Evolutionary conservation across 1,140 invertebrate species (phyloP).

Genomic region (Lepidurus arcticus): DNA sequence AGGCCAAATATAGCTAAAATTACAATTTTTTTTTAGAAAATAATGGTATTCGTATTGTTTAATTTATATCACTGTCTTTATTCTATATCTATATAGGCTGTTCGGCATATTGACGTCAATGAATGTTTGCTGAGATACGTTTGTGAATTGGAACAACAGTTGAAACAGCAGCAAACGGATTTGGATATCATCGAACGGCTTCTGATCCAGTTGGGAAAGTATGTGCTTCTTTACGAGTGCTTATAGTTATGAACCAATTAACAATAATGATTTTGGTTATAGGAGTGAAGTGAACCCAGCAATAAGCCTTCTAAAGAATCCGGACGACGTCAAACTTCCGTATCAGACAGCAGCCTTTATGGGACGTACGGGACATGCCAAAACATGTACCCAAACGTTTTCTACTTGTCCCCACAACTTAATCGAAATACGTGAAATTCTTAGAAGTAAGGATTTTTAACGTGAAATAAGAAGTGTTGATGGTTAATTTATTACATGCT

Average conservation of each 20-base stretch:
- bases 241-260: too few species aligned
- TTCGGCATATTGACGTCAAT: neutral
- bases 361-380: neutral
- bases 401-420: neutral
- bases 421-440: neutral
- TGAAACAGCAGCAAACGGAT: neutral
- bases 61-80: too few species aligned
- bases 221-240: neutral
- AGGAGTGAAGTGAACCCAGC: conserved; percentile 7
- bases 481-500: conserved; percentile 1
- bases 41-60: too few species aligned
- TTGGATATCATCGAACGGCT: neutral
- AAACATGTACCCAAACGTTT: neutral
- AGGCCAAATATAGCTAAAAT: neutral
- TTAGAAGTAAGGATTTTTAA: neutral
- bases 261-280: neutral
- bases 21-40: too few species aligned
- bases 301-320: neutral
- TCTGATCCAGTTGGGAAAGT: neutral
- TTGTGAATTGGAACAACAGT: conserved; percentile 13
- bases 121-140: neutral
- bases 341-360: neutral
- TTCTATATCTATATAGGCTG: neutral
- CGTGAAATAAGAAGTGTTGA: neutral
- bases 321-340: neutral